Evolutionary conservation across 2,797 vertebrate species (phyloP), one percentile per base, ranked within the genome.

Genomic region (Aphelocoma californica): DNA sequence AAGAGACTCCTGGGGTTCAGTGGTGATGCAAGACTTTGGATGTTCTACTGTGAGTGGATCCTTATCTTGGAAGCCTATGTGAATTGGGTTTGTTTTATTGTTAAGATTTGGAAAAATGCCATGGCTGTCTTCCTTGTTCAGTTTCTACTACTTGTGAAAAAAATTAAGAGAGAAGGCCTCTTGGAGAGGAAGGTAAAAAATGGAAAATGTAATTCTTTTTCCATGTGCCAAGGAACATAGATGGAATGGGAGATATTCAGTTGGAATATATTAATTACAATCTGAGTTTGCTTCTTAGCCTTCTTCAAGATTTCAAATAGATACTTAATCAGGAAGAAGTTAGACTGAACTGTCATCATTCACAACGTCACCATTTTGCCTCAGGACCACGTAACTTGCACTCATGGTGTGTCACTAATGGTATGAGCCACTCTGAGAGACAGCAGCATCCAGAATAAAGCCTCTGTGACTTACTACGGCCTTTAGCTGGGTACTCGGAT

Each of bases 381-480:
- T 38, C 42, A 61, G 79, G 28, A 70, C 14, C 3, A 1, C 1
- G 0, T 40, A 45, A 23, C n/a, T 64, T 73, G 36, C 9, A 10
- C 10, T 92, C 16, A 0, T 26, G 24, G 20, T 56, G 16, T 71
- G 32, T 64, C 29, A 57, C 45, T 42, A 45, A 28, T 0, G 2
- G 15, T 5, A 7, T 70, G 60, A 77, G 13, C 64, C 24, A 6
- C 23, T 56, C 25, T 34, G 26, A 77, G 47, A 24, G 36, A 48
- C n/a, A 42, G 1, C 31, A 45, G 13, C n/a, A 28, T 57, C 44
- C 45, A 34, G 34, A 70, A 32, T 36, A 47, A 81, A 26, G 34
- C 34, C 31, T 0, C 0, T 50, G 38, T 81, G 21, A 51, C 34
- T 18, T 26, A 51, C 10, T 21, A n/a, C 0, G 7, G 45, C 38